phyloP scores from a whole-genome alignment of 1,140 invertebrate species.

The Gonatopus flavifemur region DNA sequence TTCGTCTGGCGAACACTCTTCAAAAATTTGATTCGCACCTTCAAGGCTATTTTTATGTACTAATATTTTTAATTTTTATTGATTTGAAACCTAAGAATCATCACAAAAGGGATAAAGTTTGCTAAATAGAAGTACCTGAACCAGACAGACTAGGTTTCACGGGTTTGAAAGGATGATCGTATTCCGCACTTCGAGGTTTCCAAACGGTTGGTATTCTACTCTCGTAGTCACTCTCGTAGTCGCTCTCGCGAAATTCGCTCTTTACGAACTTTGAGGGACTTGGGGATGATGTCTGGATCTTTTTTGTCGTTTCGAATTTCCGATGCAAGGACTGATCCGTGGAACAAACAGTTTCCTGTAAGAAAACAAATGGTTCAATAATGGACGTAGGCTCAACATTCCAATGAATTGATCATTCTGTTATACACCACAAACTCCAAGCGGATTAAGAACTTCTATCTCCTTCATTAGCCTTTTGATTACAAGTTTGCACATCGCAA shows the following conservation, averaged over 20 bases:
- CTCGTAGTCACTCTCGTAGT: conserved; percentile 77
- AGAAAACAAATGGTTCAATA: background rate
- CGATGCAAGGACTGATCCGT: conserved; percentile 46
- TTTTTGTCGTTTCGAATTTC: conserved; percentile 39
- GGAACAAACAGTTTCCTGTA: conserved; percentile 52
- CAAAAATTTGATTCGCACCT: too few species aligned
- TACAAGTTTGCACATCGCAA: too few species aligned
- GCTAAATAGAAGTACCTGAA: conserved; percentile 45
- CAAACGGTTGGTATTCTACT: conserved; percentile 65
- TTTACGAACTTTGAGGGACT: conserved; percentile 69
- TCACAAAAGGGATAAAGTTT: too few species aligned
- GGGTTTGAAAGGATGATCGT: conserved; percentile 61
- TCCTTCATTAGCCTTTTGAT: too few species aligned
- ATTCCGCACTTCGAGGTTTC: conserved; percentile 60
- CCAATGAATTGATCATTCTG: too few species aligned
- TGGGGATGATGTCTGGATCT: conserved; percentile 44
- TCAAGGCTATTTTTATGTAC: too few species aligned
- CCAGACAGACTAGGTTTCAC: conserved; percentile 62
- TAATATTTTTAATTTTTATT: too few species aligned
- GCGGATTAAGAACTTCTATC: too few species aligned
- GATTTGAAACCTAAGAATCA: too few species aligned
- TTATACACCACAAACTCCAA: too few species aligned
- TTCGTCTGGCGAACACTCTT: too few species aligned
- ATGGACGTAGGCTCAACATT: too few species aligned
- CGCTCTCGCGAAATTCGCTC: conserved; percentile 69